Evolutionary conservation across 2,113 vertebrate genomes (phyloP).

Genomic region (Tursiops truncatus): DNA sequence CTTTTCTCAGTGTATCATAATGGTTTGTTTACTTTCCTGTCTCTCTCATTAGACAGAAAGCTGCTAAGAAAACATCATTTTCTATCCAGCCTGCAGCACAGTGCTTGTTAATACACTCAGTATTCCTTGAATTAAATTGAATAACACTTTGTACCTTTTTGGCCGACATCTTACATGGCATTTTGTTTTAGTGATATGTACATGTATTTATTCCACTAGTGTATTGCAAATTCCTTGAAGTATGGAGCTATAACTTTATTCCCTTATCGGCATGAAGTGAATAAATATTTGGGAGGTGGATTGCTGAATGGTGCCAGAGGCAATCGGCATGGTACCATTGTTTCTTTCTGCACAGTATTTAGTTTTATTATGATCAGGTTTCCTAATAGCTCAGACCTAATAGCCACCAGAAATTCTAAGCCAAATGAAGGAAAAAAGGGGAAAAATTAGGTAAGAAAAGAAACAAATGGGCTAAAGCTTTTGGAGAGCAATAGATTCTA

Average conservation of each 20-base stretch:
- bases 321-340: background rate
- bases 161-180: background rate
- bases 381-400: background rate
- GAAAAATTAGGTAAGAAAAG: background rate
- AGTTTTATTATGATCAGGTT: background rate
- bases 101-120: background rate
- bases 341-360: background rate
- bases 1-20: background rate
- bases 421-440: background rate
- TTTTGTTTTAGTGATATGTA: background rate
- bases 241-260: background rate
- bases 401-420: background rate
- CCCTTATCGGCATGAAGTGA: background rate
- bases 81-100: background rate
- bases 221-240: background rate
- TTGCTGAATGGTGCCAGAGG: background rate
- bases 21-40: constrained; percentile 33
- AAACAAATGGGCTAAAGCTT: background rate
- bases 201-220: background rate
- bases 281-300: background rate
- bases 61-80: constrained; percentile 41
- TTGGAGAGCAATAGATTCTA: background rate
- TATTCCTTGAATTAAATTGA: constrained; percentile 29
- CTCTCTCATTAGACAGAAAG: constrained; percentile 32
- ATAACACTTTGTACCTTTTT: background rate